Percentiles rank a stretch among this genome's conserved stretches.
Evolutionary conservation across 2,888 invertebrate genomes (phyloP).

Genomic region (Leucophora obtusa): DNA sequence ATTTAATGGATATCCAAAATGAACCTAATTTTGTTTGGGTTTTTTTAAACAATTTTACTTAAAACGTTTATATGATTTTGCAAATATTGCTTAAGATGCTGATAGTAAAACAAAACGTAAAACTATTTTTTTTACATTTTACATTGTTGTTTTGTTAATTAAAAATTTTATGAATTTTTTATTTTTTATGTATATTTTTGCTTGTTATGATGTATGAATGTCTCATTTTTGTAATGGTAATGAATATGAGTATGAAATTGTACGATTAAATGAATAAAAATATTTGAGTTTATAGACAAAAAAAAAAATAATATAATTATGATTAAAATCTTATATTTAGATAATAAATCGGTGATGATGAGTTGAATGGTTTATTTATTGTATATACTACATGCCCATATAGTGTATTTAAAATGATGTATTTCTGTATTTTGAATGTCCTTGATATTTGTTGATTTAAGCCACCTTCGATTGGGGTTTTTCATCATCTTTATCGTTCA

Average conservation of each 20-base stretch:
- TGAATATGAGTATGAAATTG: not conserved
- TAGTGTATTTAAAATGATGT: constrained; percentile 23
- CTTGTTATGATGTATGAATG: not conserved
- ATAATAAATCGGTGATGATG: not conserved
- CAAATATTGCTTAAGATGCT: not conserved
- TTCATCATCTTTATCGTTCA: constrained; percentile 19
- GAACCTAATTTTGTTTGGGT: not conserved
- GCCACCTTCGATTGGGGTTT: constrained; percentile 49
- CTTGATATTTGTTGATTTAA: constrained; percentile 21
- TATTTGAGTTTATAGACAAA: not conserved
- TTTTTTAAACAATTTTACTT: not conserved
- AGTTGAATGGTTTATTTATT: not conserved
- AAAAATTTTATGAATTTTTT: not conserved
- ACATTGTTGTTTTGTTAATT: not conserved
- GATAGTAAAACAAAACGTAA: not conserved
- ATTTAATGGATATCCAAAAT: not conserved
- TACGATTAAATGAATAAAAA: not conserved
- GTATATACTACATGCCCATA: not conserved
- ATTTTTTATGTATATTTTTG: not conserved
- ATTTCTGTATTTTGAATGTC: constrained; percentile 9
- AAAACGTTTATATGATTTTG: not conserved
- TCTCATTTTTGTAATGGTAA: not conserved
- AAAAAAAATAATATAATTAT: not conserved
- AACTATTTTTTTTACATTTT: not conserved
- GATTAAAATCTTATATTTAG: not conserved